phyloP scores from a whole-genome alignment of 2,888 invertebrate species.

The Nematopogon swammerdamellus region DNA sequence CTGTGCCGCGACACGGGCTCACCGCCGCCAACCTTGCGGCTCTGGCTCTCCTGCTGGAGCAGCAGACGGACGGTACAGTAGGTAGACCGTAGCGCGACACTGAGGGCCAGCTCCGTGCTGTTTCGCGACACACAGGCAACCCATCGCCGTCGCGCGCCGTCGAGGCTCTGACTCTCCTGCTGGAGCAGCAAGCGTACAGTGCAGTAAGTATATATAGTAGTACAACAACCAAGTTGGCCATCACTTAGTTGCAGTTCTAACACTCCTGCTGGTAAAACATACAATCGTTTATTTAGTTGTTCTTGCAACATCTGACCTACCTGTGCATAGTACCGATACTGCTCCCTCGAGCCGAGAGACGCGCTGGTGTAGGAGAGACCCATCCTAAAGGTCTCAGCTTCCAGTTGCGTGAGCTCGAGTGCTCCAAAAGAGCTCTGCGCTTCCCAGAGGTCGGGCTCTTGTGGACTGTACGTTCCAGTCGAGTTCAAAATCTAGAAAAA shows the following conservation, averaged over 20 bases:
- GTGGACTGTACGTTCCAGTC: not conserved
- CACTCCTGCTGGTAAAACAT: not conserved
- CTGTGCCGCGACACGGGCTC: constrained; percentile 25
- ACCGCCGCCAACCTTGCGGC: not conserved
- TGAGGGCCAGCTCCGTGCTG: constrained; percentile 32
- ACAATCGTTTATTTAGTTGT: no score
- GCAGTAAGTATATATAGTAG: constrained; percentile 35
- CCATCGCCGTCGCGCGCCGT: not conserved
- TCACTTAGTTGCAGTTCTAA: not conserved
- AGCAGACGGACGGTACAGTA: not conserved
- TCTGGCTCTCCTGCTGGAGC: not conserved
- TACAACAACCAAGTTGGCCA: constrained; percentile 39
- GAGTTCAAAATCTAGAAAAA: not conserved
- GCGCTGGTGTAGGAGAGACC: constrained; percentile 37
- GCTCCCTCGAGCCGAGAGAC: constrained; percentile 7
- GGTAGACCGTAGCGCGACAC: constrained; percentile 53
- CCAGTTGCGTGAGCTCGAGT: constrained; percentile 34
- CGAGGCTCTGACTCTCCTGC: not conserved
- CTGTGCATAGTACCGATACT: not conserved
- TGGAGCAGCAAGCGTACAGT: not conserved
- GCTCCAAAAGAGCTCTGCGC: constrained; percentile 27
- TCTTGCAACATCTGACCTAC: no score
- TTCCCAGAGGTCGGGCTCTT: constrained; percentile 9
- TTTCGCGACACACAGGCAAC: constrained; percentile 24
- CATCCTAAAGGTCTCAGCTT: constrained; percentile 35